Base-by-base conservation (phyloP, 1,140 invertebrate genomes). In the Chelonus insularis region DNA sequence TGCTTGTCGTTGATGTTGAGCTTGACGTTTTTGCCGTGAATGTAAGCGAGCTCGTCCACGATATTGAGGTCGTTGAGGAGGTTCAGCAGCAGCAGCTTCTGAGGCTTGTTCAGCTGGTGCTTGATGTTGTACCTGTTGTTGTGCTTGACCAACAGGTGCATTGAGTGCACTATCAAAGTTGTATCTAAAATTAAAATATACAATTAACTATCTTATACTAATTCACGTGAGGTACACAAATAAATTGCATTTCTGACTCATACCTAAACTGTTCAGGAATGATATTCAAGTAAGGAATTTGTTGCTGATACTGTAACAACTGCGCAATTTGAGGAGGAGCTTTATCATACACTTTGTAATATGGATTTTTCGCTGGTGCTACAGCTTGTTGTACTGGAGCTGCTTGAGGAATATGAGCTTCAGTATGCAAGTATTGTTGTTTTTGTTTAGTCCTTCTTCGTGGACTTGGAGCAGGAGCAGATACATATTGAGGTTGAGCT, bases 201-300 rank as follows among this genome's bases (percentile, higher is more conserved):
- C n/a, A n/a, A n/a, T n/a, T n/a, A n/a, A n/a, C n/a, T n/a, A n/a
- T n/a, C n/a, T n/a, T n/a, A n/a, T n/a, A n/a, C n/a, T n/a, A n/a
- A n/a, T n/a, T n/a, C n/a, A n/a, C n/a, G n/a, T n/a, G n/a, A n/a
- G n/a, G n/a, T n/a, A n/a, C n/a, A n/a, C n/a, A n/a, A n/a, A n/a
- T n/a, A n/a, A n/a, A n/a, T n/a, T n/a, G n/a, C n/a, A n/a, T n/a
- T n/a, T 14, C 23, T 34, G 2, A n/a, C 11, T 14, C 45, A 7
- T 60, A 82, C 80, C 80, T 80, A 23, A 65, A 79, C 14, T 70
- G 78, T 67, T 81, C 77, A n/a, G 80, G 80, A 21, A 81, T 81
- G 23, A 71, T 71, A 23, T 80, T 80, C 25, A 77, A 32, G 45
- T 82, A 81, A 4, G 80, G 80, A 52, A 79, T 80, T 61, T 80